Percentiles rank a stretch among this genome's conserved stretches.
Conservation (phyloP, 2,797 vertebrate species). For the Falco columbarius region DNA sequence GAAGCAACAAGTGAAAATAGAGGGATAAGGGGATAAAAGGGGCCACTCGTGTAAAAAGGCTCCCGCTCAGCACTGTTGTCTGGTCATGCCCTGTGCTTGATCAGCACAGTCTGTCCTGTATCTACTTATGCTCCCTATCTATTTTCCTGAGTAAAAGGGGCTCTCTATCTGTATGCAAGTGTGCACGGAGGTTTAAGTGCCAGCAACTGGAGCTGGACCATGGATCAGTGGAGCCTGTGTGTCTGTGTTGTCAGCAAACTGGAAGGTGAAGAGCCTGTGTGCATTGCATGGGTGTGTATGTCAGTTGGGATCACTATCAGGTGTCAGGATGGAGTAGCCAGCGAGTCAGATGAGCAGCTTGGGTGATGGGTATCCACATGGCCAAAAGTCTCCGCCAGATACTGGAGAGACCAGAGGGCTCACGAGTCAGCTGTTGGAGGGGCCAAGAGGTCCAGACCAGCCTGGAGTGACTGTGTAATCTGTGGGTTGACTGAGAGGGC, state of each 20-base stretch:
- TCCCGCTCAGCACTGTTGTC: not conserved
- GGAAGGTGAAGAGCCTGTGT: not conserved
- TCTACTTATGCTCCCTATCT: not conserved
- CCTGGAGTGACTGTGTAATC: not conserved
- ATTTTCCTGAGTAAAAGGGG: not conserved
- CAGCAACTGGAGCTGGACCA: not conserved
- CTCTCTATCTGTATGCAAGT: not conserved
- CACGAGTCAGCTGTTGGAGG: not conserved
- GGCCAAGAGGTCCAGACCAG: not conserved
- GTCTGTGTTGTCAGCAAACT: not conserved
- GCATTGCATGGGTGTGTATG: accelerated
- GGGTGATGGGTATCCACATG: not conserved
- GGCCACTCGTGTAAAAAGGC: not conserved
- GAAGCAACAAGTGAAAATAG: not conserved
- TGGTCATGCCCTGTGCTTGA: not conserved
- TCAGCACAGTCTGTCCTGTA: not conserved
- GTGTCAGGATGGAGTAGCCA: not conserved
- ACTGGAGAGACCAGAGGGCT: not conserved
- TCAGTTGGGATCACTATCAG: not conserved
- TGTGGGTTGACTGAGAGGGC: not conserved
- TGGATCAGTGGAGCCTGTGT: accelerated
- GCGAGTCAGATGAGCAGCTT: not conserved
- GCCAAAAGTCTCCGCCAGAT: not conserved
- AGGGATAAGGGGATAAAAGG: not conserved
- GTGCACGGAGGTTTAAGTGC: not conserved